Evolutionary conservation across 2,888 invertebrate species (phyloP).

Genomic region (Plemyria rubiginata): DNA sequence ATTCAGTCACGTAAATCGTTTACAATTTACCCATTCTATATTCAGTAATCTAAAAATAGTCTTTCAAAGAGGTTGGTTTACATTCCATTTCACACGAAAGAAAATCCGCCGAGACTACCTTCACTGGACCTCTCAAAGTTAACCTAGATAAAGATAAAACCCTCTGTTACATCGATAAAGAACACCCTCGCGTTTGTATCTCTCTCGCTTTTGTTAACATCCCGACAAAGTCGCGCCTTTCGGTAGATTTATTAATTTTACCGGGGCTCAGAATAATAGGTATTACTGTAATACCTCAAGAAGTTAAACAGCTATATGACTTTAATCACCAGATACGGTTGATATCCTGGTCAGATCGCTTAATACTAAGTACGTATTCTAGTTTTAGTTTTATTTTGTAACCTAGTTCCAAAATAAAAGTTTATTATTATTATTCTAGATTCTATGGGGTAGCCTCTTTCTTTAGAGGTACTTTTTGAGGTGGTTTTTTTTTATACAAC

Average conservation of each 20-base stretch:
- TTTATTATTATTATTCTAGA: too few species aligned
- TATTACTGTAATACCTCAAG: too few species aligned
- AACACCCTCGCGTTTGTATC: constrained; percentile 33
- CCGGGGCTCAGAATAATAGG: not conserved
- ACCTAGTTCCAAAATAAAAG: too few species aligned
- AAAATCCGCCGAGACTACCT: not conserved
- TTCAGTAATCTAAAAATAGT: constrained; percentile 11
- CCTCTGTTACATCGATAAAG: constrained; percentile 32
- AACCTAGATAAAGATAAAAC: constrained; percentile 31
- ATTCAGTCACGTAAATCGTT: constrained; percentile 9
- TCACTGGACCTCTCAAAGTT: constrained; percentile 11
- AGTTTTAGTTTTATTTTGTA: too few species aligned
- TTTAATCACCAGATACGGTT: too few species aligned
- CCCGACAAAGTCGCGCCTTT: constrained; percentile 22
- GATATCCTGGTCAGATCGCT: too few species aligned
- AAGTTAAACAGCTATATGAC: too few species aligned
- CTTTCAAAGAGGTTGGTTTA: constrained; percentile 1
- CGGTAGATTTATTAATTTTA: constrained; percentile 30
- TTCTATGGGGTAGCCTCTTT: too few species aligned
- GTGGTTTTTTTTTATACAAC: too few species aligned
- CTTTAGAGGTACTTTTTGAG: too few species aligned
- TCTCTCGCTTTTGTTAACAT: constrained; percentile 34
- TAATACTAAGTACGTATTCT: too few species aligned
- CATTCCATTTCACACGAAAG: constrained; percentile 4
- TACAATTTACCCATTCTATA: not conserved